A percentile compares a stretch with the other conserved stretches of the same genome.
These are phyloP conservation scores for Horisme vitalbata DNA, from an alignment of 2,888 invertebrate genomes.

Conservation along the genomic window DNA sequence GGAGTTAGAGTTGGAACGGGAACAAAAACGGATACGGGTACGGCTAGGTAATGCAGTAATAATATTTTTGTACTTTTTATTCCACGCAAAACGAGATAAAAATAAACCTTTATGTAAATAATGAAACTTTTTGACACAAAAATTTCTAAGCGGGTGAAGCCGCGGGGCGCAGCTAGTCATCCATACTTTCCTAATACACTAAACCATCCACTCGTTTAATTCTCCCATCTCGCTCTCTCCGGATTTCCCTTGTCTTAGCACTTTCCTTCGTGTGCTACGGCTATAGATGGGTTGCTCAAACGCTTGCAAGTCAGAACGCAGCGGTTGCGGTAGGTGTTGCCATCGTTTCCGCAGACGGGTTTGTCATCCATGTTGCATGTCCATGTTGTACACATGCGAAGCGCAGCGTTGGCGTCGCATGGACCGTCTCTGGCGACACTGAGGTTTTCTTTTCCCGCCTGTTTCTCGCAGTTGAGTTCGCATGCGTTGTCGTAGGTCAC, in stretches of 20 bases:
- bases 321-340: slow-evolving; percentile 46
- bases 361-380: slow-evolving; percentile 37
- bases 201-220: too few relatives aligned
- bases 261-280: slow-evolving; percentile 24
- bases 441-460: neutral
- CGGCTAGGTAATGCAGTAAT: too few relatives aligned
- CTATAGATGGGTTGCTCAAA: slow-evolving; percentile 17
- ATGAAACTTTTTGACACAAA: too few relatives aligned
- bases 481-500: slow-evolving; percentile 83
- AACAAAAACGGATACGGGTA: too few relatives aligned
- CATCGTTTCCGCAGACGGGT: slow-evolving; percentile 50
- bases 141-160: too few relatives aligned
- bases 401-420: neutral
- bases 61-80: too few relatives aligned
- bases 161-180: too few relatives aligned
- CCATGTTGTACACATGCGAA: too few relatives aligned
- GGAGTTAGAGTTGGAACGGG: too few relatives aligned
- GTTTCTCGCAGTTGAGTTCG: slow-evolving; percentile 26
- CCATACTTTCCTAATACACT: too few relatives aligned
- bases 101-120: too few relatives aligned
- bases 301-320: slow-evolving; percentile 40
- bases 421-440: neutral
- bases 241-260: slow-evolving; percentile 33
- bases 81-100: too few relatives aligned
- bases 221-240: slow-evolving; percentile 46